These are phyloP conservation scores for Caenorhabditis sulstoni DNA, from an alignment of 2,888 invertebrate genomes.

Conservation along the genomic window DNA sequence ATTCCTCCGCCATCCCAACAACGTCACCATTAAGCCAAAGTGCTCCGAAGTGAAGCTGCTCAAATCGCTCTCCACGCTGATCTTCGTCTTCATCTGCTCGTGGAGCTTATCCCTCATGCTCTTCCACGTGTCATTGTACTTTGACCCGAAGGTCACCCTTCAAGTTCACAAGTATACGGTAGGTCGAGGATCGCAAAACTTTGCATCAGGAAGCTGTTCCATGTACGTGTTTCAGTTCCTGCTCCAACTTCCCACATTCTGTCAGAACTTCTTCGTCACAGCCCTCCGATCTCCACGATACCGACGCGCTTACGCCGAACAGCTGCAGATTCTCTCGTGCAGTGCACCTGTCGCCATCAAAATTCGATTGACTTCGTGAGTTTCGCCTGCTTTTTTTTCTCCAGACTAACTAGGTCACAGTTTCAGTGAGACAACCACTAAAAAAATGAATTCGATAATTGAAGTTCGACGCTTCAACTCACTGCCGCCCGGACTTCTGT, in stretches of 20 bases:
- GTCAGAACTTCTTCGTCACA: conserved; percentile 48
- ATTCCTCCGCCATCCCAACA: conserved; percentile 1
- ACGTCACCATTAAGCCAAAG: conserved; percentile 15
- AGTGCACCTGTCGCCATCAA: no score
- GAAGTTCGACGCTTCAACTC: conserved; percentile 4
- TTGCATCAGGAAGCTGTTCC: no score
- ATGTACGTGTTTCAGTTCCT: conserved; percentile 19
- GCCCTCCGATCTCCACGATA: conserved; percentile 32
- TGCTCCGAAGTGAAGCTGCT: conserved; percentile 24
- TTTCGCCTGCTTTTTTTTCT: no score
- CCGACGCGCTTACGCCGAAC: conserved; percentile 24
- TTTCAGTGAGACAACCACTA: neutral
- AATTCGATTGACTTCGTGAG: no score
- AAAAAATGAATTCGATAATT: neutral
- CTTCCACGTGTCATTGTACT: conserved; percentile 35
- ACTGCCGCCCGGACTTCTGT: conserved; percentile 7
- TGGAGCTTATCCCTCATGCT: conserved; percentile 27
- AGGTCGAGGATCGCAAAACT: neutral
- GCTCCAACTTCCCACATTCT: conserved; percentile 43
- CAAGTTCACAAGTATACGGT: conserved; percentile 47
- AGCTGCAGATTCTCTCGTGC: conserved; percentile 1
- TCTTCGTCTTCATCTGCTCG: conserved; percentile 44
- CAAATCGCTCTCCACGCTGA: conserved; percentile 33
- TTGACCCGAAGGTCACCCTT: conserved; percentile 3
- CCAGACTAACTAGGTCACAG: no score